A percentile compares a stretch with the other conserved stretches of the same genome.
phyloP scores from a whole-genome alignment of 2,113 vertebrate genomes.

The Anseranas semipalmata region DNA sequence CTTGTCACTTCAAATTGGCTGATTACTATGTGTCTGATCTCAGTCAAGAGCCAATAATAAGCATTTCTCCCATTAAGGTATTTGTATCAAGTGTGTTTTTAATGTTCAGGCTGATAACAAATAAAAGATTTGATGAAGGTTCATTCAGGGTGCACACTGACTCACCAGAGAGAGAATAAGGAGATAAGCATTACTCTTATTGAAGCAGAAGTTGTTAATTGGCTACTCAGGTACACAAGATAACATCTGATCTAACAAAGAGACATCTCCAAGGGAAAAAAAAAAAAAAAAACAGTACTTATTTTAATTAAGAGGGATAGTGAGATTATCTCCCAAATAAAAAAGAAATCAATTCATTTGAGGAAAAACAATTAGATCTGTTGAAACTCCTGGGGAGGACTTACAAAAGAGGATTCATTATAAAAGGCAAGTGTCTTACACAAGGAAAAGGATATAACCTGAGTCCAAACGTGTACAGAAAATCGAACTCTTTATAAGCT shows the following conservation, averaged over 20 bases:
- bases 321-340: slow-evolving; percentile 26
- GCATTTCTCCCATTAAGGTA: background rate
- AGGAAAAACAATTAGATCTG: slow-evolving; percentile 41
- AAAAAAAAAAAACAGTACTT: background rate
- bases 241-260: slow-evolving; percentile 39
- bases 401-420: background rate
- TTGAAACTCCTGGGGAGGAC: background rate
- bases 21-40: background rate
- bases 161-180: background rate
- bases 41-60: background rate
- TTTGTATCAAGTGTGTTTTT: background rate
- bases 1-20: background rate
- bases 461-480: background rate
- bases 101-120: background rate
- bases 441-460: slow-evolving; percentile 17
- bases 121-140: background rate
- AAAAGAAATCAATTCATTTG: slow-evolving; percentile 31
- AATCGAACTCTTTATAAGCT: background rate
- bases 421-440: background rate
- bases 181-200: background rate
- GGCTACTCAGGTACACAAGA: background rate
- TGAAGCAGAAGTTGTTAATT: slow-evolving; percentile 36
- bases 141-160: background rate
- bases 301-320: slow-evolving; percentile 44
- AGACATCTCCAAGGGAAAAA: background rate